Percentiles rank a stretch among this genome's conserved stretches.
These are phyloP conservation scores for Apostichopus parvimensis DNA, from an alignment of 35 echinoderm and acorn worm genomes.

Conservation along the genomic window DNA sequence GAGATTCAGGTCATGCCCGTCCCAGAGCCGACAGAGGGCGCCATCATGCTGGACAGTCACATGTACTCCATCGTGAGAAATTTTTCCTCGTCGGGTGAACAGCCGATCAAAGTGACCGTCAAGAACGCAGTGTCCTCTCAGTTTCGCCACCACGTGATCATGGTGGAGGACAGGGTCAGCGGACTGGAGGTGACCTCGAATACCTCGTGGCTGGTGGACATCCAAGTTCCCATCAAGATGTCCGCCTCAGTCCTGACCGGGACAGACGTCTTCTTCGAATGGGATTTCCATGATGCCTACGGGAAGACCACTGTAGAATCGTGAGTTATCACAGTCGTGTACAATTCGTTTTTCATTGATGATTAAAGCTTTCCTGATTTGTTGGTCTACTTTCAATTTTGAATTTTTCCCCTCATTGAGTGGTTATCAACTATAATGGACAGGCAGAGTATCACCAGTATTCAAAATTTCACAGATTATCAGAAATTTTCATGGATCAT, in stretches of 20 bases:
- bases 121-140: constrained; percentile 70
- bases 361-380: background rate
- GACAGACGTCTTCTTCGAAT: constrained; percentile 70
- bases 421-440: too few species aligned
- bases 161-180: constrained; percentile 76
- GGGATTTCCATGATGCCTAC: constrained; percentile 73
- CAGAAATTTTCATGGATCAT: too few species aligned
- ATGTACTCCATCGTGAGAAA: constrained; percentile 60
- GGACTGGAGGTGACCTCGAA: constrained; percentile 65
- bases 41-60: background rate
- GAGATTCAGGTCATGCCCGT: background rate
- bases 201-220: constrained; percentile 51
- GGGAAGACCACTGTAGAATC: constrained; percentile 29
- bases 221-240: constrained; percentile 47
- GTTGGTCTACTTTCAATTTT: too few species aligned
- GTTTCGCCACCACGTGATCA: constrained; percentile 22
- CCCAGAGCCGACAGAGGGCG: background rate
- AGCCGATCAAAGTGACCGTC: constrained; percentile 49
- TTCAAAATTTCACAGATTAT: too few species aligned
- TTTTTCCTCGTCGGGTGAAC: constrained; percentile 66
- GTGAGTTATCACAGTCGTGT: background rate
- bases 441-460: too few species aligned
- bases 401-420: too few species aligned
- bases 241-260: constrained; percentile 63
- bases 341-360: too few species aligned